A percentile compares a stretch with the other conserved stretches of the same genome.
These are phyloP conservation scores for Pagrus major DNA, from an alignment of 2,113 vertebrate genomes.

Conservation along the genomic window DNA sequence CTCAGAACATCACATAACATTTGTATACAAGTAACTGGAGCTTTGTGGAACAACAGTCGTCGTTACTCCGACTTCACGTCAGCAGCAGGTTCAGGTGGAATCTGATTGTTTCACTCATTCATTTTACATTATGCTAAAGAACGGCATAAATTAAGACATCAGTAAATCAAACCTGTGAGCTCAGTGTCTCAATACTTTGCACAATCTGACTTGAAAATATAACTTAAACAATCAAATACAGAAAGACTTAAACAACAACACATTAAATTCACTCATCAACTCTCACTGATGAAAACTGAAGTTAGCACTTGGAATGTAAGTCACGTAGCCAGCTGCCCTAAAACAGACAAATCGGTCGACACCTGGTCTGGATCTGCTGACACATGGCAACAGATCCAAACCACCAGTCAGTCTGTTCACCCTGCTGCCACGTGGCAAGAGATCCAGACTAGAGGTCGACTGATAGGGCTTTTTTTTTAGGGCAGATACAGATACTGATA, in stretches of 20 bases:
- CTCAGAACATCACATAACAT: background rate
- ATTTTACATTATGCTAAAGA: background rate
- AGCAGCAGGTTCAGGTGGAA: background rate
- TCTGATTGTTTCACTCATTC: background rate
- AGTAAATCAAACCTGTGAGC: background rate
- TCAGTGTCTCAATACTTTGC: background rate
- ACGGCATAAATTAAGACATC: background rate
- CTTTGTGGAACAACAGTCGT: background rate
- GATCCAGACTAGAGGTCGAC: too few relatives aligned
- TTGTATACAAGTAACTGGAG: background rate
- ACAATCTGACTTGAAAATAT: background rate
- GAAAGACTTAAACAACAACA: background rate
- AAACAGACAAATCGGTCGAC: too few relatives aligned
- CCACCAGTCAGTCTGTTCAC: too few relatives aligned
- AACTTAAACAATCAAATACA: constrained; percentile 19
- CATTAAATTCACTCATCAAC: background rate
- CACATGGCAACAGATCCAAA: too few relatives aligned
- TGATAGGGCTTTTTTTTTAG: too few relatives aligned
- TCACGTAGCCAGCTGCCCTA: too few relatives aligned
- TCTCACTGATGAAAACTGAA: background rate
- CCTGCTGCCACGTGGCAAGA: too few relatives aligned
- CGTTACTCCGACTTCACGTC: background rate
- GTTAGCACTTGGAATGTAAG: background rate
- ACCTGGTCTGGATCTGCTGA: too few relatives aligned
- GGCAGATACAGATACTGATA: too few relatives aligned